These are phyloP conservation scores for Lanius ludovicianus DNA, from an alignment of 2,113 vertebrate species.

Conservation along the genomic window DNA sequence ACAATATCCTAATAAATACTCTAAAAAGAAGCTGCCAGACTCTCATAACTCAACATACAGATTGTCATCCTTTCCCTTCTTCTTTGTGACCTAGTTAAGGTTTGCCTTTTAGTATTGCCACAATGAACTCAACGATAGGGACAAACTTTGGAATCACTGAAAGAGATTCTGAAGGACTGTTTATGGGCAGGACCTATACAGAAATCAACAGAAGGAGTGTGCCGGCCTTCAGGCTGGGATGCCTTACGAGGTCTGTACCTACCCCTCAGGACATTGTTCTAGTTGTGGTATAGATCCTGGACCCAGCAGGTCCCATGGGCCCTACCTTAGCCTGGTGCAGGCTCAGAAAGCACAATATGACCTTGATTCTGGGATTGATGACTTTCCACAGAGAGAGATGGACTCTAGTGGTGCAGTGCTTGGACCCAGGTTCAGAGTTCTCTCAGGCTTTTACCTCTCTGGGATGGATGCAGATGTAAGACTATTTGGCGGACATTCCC, in stretches of 20 bases:
- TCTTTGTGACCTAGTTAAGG: neutral
- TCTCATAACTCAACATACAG: neutral
- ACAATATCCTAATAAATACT: conserved; percentile 37
- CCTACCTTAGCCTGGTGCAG: neutral
- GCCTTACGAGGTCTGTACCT: neutral
- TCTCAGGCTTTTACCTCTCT: neutral
- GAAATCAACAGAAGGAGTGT: neutral
- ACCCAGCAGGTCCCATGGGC: neutral
- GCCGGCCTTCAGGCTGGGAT: neutral
- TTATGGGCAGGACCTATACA: neutral
- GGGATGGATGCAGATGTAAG: neutral
- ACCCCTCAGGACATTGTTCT: neutral
- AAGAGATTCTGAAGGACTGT: neutral
- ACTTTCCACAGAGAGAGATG: neutral
- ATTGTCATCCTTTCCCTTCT: neutral
- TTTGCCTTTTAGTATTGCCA: neutral
- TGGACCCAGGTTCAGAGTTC: neutral
- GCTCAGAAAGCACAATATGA: neutral
- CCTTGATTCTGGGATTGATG: neutral
- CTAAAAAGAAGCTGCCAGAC: neutral
- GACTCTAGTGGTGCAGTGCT: neutral
- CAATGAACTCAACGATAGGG: neutral
- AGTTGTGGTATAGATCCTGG: neutral
- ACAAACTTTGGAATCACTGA: neutral
- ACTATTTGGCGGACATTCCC: neutral